Base-by-base conservation (phyloP, 2,888 invertebrate genomes). In the Cephus runcator region DNA sequence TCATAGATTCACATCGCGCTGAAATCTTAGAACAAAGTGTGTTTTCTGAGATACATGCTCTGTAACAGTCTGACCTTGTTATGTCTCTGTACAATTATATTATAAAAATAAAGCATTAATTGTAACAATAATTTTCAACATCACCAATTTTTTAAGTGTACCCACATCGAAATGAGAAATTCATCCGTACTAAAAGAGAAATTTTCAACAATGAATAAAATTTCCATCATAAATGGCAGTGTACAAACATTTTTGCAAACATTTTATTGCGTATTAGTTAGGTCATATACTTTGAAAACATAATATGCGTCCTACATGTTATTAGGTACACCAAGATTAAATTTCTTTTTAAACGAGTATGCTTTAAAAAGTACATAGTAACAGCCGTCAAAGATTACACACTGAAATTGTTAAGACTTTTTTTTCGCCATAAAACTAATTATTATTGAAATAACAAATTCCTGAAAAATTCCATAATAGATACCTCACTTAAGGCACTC, bases 41-140 rank as follows among this genome's bases (percentile, higher is more conserved):
- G 33, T n/a, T 34, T 33, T 15, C n/a, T 73, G 69, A 6, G 34
- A 34, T 34, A 34, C 34, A 34, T 73, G 12, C 73, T 34, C 12
- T 35, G 34, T 33, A 73, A 73, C 35, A 35, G 33, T 73, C 34
- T 34, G n/a, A 34, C 71, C 79, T 69, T 79, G 75, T 80, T 75
- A 68, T 40, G 73, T 74, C 80, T 73, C 77, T 83, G 77, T 85
- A 77, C 75, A 77, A 83, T 34, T 69, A 30, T 81, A 73, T 73
- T 82, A 78, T 79, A 77, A 76, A 36, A 85, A 82, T 81, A 85
- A 85, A 84, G 71, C n/a, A 69, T 15, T 69, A 33, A 69, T 69
- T 12, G 33, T 69, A 69, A 69, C 12, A 69, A n/a, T 12, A 69
- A 69, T 69, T 69, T 30, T 6, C 40, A 40, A 6, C 6, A 15